Percentiles rank a stretch among this genome's conserved stretches.
Conservation (phyloP, 1,140 invertebrate genomes). For the Heliconius hermathena region DNA sequence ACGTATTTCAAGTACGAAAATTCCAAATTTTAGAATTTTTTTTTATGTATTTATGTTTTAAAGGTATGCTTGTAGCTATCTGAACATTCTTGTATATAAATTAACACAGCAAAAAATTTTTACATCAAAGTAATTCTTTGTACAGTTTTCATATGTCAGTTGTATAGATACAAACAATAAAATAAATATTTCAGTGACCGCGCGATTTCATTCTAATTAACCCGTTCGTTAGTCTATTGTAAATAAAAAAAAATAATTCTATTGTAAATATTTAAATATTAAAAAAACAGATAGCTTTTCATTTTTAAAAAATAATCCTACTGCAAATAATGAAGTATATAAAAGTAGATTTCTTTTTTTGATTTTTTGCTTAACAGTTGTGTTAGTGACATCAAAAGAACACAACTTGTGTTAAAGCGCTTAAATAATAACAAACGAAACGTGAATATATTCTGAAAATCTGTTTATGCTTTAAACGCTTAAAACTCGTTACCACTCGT, state of each 20-base stretch:
- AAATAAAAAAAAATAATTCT: background rate
- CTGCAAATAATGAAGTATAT: background rate
- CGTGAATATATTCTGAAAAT: background rate
- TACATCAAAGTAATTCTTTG: background rate
- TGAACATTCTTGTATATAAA: background rate
- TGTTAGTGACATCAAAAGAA: background rate
- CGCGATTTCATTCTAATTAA: conserved; percentile 7
- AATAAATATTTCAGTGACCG: background rate
- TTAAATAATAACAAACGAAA: conserved; percentile 7
- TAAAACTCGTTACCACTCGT: background rate
- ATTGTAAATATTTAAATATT: background rate
- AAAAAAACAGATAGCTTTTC: background rate
- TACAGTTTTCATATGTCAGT: background rate
- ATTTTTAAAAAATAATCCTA: background rate
- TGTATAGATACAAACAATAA: background rate
- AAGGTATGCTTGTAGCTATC: no score
- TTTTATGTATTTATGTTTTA: no score
- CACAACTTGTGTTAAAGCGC: background rate
- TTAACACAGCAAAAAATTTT: background rate
- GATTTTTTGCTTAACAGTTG: background rate
- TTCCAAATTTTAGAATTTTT: background rate
- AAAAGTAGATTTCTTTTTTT: background rate
- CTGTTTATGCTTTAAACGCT: background rate
- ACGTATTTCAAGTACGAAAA: no score
- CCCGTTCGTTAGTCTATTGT: conserved; percentile 7